Percentiles rank a stretch among this genome's conserved stretches.
These are phyloP conservation scores for Nasonia oneida DNA, from an alignment of 2,888 invertebrate species.

Conservation along the genomic window DNA sequence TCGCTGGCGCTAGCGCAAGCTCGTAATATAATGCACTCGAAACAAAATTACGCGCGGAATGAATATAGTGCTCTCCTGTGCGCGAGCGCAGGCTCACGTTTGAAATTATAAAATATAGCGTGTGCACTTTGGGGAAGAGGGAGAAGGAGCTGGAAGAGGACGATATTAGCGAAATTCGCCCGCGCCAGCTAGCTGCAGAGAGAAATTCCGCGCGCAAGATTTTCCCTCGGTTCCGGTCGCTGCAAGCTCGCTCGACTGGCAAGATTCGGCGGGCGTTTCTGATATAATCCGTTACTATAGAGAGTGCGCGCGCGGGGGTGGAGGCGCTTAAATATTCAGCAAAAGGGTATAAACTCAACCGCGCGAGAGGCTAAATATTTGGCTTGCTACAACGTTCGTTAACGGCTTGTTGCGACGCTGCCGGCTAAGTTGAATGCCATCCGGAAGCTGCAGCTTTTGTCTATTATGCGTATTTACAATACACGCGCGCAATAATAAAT, in stretches of 20 bases:
- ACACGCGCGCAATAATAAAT: no score
- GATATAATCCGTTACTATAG: neutral
- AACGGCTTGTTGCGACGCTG: neutral
- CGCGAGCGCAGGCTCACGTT: neutral
- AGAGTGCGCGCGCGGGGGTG: neutral
- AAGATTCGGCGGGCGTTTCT: neutral
- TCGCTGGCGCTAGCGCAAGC: neutral
- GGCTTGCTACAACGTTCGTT: neutral
- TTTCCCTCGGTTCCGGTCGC: neutral
- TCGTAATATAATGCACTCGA: slow-evolving; percentile 17
- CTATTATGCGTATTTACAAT: no score
- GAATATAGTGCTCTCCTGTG: neutral
- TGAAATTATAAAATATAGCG: slow-evolving; percentile 18
- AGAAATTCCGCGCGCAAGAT: slow-evolving; percentile 1
- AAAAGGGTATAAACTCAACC: neutral
- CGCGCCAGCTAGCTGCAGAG: neutral
- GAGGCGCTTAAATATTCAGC: neutral
- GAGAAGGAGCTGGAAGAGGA: neutral
- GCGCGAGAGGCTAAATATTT: neutral
- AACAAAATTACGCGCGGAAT: slow-evolving; percentile 8
- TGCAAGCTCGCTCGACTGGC: neutral
- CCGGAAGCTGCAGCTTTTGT: neutral
- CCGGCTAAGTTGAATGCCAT: neutral
- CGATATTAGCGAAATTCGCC: slow-evolving; percentile 3
- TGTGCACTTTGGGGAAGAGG: neutral